Base-by-base conservation (phyloP, 1,140 invertebrate genomes). In the Lepidotrigona ventralis region DNA sequence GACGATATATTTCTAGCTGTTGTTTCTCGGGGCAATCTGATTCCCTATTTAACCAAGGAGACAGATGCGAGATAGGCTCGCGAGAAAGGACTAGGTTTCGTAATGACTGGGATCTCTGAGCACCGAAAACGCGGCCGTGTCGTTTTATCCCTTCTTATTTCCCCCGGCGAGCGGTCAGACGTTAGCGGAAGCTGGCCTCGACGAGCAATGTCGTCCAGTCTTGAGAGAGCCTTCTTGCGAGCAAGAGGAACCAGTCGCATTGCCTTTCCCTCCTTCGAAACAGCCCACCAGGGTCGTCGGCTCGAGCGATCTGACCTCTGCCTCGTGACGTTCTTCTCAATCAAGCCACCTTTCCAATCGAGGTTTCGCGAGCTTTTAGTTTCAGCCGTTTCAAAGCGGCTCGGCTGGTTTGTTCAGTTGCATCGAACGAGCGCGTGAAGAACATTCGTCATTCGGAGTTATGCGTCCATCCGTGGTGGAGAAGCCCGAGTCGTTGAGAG, bases 171-270 rank as follows among this genome's bases (percentile, higher is more conserved):
- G 75, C 86, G 33, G 2, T 33, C 33, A 33, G 79, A 71, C 87
- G 80, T 68, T 75, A 87, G 81, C 90, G 91, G 90, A 91, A 91
- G 90, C 90, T 90, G 90, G 91, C 90, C 87, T 91, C 90, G 90
- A 85, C 87, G 56, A 86, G 90, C 91, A 92, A 92, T 91, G 90
- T 92, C 91, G 90, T 87, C 86, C 91, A 91, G 91, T 92, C 90
- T 91, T 83, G 88, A 86, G 85, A 90, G 86, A 91, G 87, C 90
- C 90, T 91, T 88, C 91, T 89, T 83, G 81, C 86, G 74, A 83
- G 79, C 60, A 88, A 86, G 83, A 83, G 80, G 17, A 1, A 56
- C 54, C 86, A 80, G 85, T 53, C 53, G 46, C 46, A 39, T n/a
- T 51, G 9, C n/a, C 56, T 69, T 54, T 53, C 56, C 83, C 46